Percentiles rank a stretch among this genome's conserved stretches.
Conservation (phyloP, 2,888 invertebrate species). For the Dorcus parallelipipedus region DNA sequence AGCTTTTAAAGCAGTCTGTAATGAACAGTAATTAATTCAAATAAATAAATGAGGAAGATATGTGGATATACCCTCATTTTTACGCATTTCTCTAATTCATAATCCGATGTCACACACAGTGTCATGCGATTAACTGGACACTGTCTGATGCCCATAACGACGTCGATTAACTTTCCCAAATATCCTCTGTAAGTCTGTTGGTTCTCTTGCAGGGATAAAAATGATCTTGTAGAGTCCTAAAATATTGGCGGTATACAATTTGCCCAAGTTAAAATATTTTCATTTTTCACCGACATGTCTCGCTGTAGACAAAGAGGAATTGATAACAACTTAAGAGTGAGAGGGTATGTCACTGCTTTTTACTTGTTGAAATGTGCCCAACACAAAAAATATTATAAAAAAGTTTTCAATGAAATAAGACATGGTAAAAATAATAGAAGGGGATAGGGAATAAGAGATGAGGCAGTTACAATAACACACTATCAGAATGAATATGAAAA, state of each 20-base stretch:
- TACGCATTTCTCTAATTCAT: constrained; percentile 86
- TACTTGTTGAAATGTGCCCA: too few species aligned
- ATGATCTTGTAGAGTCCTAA: constrained; percentile 70
- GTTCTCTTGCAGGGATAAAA: constrained; percentile 64
- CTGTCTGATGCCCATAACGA: constrained; percentile 70
- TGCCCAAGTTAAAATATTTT: too few species aligned
- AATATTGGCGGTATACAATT: background rate
- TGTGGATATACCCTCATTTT: constrained; percentile 74
- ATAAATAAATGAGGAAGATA: too few species aligned
- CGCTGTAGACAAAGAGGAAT: too few species aligned
- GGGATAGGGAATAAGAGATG: too few species aligned
- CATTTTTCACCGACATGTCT: too few species aligned
- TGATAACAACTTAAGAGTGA: too few species aligned
- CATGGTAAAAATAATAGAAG: background rate
- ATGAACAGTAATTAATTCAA: background rate
- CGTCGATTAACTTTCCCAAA: constrained; percentile 63
- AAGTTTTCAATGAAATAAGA: too few species aligned
- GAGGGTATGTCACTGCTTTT: too few species aligned
- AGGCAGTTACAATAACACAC: too few species aligned
- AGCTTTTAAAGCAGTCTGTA: constrained; percentile 78
- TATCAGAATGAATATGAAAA: too few species aligned
- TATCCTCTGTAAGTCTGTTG: constrained; percentile 76
- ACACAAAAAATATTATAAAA: too few species aligned
- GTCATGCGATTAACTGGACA: constrained; percentile 85
- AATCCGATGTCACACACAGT: constrained; percentile 86